Base-by-base conservation (phyloP, 2,797 vertebrate species). In the Myotis findleyi region DNA sequence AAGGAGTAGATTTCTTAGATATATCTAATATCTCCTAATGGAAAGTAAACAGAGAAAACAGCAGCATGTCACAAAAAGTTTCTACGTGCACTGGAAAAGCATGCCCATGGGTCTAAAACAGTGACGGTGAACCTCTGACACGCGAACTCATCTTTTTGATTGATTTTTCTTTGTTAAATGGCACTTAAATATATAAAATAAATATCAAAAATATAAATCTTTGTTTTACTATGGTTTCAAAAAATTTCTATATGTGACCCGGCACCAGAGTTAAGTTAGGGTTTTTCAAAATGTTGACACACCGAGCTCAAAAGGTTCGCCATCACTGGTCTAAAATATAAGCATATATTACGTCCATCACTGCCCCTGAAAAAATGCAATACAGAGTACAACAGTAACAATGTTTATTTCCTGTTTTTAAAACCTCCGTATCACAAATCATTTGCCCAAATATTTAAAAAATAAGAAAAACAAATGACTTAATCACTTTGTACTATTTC, bases 21-120 rank as follows among this genome's bases (percentile, higher is more conserved):
- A 97, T 97, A 96, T 99, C 98, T 87, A 99, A 84, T 3, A 97
- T 97, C 84, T 98, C 98, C 99, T 99, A 86, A 41, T 84, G 82
- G 41, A 62, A 87, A 0, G 53, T 44, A 64, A 98, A 95, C 7
- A 84, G 13, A 89, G 82, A 1, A 1, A 3, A 62, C 0, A 92
- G 36, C 5, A 64, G 10, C n/a, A 68, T 66, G 68, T 23, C 38
- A 94, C 38, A 81, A 68, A 47, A 30, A 69, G 33, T 1, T 80
- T 90, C 49, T 82, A 14, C 75, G 41, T 33, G 77, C 30, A 84
- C 3, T 84, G 55, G 55, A 94, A 89, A 36, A 93, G 8, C 36
- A 95, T 57, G 62, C 36, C 55, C 33, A 59, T 21, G 3, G 6
- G 2, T 84, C 41, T 94, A 73, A 96, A 95, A 82, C 81, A 38